phyloP scores from a whole-genome alignment of 2,888 invertebrate genomes.

The Caenorhabditis panamensis region DNA sequence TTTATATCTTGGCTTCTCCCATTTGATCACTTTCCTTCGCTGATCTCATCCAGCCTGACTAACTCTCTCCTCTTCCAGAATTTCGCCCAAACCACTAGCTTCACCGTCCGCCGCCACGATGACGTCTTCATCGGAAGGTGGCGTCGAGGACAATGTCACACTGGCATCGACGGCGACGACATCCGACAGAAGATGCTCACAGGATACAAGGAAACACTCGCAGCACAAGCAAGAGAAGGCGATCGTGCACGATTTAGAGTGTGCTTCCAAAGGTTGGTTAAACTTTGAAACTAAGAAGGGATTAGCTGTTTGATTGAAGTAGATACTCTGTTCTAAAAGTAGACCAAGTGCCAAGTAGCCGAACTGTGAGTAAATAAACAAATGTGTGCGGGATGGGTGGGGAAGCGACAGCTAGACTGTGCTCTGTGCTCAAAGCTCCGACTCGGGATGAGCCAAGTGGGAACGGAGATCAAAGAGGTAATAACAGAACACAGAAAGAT shows the following conservation, averaged over 20 bases:
- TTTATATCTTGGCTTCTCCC: background rate
- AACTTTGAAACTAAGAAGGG: background rate
- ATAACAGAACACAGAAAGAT: slow-evolving; percentile 8
- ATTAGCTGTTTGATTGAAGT: background rate
- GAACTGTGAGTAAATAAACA: slow-evolving; percentile 7
- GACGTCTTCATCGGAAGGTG: slow-evolving; percentile 50
- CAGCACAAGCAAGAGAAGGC: slow-evolving; percentile 65
- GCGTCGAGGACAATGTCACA: slow-evolving; percentile 13
- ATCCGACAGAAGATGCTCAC: slow-evolving; percentile 39
- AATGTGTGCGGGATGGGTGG: slow-evolving; percentile 11
- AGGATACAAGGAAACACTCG: slow-evolving; percentile 56
- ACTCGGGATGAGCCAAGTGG: background rate
- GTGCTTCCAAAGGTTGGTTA: slow-evolving; percentile 61
- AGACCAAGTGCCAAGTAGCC: background rate
- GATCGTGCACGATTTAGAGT: slow-evolving; percentile 66
- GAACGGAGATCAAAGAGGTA: slow-evolving; percentile 10
- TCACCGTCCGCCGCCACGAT: slow-evolving; percentile 40
- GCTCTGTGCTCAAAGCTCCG: background rate
- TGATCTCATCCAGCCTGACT: background rate
- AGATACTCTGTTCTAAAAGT: background rate
- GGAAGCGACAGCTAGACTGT: slow-evolving; percentile 4
- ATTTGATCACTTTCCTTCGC: background rate
- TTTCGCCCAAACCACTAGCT: slow-evolving; percentile 49
- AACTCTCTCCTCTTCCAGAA: slow-evolving; percentile 27
- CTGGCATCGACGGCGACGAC: slow-evolving; percentile 17